These are phyloP conservation scores for Rhinoraja longicauda DNA, from an alignment of 2,797 vertebrate species.

Conservation along the genomic window DNA sequence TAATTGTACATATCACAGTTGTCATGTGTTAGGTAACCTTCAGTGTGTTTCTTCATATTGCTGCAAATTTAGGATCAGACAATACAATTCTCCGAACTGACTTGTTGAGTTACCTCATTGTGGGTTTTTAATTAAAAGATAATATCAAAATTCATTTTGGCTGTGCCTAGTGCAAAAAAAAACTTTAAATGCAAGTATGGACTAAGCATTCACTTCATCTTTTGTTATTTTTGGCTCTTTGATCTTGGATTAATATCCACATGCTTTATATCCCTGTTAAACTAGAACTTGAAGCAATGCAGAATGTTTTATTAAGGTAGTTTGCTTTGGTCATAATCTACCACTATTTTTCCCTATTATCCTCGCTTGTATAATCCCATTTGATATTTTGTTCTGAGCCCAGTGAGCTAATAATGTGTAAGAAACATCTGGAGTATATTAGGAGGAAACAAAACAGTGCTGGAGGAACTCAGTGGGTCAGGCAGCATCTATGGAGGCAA, in stretches of 20 bases:
- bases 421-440: too few relatives aligned
- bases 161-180: neutral
- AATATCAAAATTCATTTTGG: neutral
- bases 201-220: neutral
- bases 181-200: neutral
- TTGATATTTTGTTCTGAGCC: neutral
- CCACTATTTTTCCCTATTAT: neutral
- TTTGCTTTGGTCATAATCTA: neutral
- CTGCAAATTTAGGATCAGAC: neutral
- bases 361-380: neutral
- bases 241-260: conserved; percentile 20
- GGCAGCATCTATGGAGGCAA: too few relatives aligned
- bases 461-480: too few relatives aligned
- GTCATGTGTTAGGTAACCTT: neutral
- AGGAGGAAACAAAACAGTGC: too few relatives aligned
- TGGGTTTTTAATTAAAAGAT: neutral
- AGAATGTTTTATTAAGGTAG: neutral
- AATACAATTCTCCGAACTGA: neutral
- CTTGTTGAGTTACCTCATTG: neutral
- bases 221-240: conserved; percentile 13
- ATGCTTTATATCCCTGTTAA: neutral
- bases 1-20: neutral
- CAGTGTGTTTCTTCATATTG: neutral
- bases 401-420: neutral
- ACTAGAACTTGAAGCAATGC: neutral